Evolutionary conservation across 1,140 invertebrate genomes (phyloP).

Genomic region (Phymastichus coffea): DNA sequence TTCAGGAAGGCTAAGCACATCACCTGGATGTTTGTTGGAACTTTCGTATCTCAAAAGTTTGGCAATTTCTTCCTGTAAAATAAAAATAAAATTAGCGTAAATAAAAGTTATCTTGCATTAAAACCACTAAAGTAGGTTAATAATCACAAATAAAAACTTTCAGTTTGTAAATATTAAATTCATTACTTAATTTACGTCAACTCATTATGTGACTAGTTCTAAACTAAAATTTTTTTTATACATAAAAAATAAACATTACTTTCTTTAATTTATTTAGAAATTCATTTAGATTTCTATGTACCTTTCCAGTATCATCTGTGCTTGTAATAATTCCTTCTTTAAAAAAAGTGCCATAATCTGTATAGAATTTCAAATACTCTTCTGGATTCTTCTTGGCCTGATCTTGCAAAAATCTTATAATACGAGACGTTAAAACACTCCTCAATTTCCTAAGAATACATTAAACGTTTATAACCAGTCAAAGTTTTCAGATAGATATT

Average conservation of each 20-base stretch:
- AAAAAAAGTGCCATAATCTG: slow-evolving; percentile 89
- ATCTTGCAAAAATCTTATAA: slow-evolving; percentile 86
- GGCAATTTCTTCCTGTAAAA: slow-evolving; percentile 80
- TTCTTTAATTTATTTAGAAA: not conserved
- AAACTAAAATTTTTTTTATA: no score
- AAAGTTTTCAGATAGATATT: slow-evolving; percentile 21
- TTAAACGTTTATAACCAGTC: not conserved
- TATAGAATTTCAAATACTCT: slow-evolving; percentile 85
- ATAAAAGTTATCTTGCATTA: no score
- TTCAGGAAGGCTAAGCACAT: slow-evolving; percentile 79
- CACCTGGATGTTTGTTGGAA: slow-evolving; percentile 71
- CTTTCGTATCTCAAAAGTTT: slow-evolving; percentile 92
- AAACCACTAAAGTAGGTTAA: no score
- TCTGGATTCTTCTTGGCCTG: slow-evolving; percentile 80
- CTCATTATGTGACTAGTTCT: no score
- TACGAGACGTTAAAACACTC: slow-evolving; percentile 79
- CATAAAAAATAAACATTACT: slow-evolving; percentile 16
- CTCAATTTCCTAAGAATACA: slow-evolving; percentile 70
- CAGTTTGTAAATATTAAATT: no score
- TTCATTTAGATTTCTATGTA: slow-evolving; percentile 51
- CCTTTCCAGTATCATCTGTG: slow-evolving; percentile 77
- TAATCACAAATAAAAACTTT: no score
- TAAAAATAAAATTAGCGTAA: slow-evolving; percentile 40
- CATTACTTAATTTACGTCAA: no score
- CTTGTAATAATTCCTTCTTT: slow-evolving; percentile 93